These are phyloP conservation scores for Falco cherrug DNA, from an alignment of 2,797 vertebrate species.

Conservation along the genomic window DNA sequence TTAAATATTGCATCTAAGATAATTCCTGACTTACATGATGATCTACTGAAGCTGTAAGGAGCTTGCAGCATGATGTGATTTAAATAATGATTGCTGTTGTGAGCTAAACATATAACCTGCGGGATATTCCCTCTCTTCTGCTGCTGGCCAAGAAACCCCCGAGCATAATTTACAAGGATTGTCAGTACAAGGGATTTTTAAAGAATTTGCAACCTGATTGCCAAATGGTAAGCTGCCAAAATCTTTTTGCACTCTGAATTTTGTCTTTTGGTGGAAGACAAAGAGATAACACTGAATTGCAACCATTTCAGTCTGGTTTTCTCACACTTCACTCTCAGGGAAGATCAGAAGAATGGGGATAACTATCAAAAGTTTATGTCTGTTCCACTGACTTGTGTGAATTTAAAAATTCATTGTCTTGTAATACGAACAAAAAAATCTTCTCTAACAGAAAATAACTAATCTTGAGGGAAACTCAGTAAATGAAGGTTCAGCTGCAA, in stretches of 20 bases:
- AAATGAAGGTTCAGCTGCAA: neutral
- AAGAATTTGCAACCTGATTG: neutral
- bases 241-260: neutral
- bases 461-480: neutral
- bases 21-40: neutral
- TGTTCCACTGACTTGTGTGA: neutral
- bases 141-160: neutral
- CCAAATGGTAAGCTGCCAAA: neutral
- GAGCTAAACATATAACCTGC: conserved; percentile 1
- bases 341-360: neutral
- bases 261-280: neutral
- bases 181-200: neutral
- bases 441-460: neutral
- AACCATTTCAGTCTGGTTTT: neutral
- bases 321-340: neutral
- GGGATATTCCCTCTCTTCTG: neutral
- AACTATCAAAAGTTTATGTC: neutral
- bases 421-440: neutral
- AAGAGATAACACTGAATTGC: neutral
- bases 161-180: neutral
- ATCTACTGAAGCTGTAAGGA: neutral
- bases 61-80: neutral
- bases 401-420: neutral
- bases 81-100: neutral
- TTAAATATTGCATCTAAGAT: neutral